Percentiles rank a stretch among this genome's conserved stretches.
These are phyloP conservation scores for Hydropotes inermis DNA, from an alignment of 2,113 vertebrate species.

Conservation along the genomic window DNA sequence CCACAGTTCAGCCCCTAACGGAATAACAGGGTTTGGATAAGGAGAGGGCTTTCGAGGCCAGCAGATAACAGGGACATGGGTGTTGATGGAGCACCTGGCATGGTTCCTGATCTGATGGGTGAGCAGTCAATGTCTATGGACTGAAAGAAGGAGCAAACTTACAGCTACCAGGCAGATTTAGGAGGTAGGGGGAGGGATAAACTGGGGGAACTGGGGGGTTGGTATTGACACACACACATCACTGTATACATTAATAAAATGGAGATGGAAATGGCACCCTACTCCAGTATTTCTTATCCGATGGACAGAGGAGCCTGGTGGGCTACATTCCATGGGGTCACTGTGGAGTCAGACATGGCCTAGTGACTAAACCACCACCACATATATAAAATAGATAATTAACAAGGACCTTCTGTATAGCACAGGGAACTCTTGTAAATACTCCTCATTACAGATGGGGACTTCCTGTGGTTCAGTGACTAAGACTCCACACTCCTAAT, in stretches of 20 bases:
- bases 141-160: neutral
- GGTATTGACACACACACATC: neutral
- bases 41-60: neutral
- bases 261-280: neutral
- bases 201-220: neutral
- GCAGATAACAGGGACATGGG: neutral
- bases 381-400: neutral
- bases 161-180: neutral
- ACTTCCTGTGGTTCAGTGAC: neutral
- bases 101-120: neutral
- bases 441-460: neutral
- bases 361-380: neutral
- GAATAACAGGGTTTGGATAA: neutral
- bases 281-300: neutral
- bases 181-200: neutral
- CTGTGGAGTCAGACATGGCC: neutral
- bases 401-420: neutral
- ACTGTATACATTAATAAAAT: neutral
- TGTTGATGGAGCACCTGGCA: neutral
- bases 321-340: neutral
- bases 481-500: neutral
- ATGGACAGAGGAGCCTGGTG: neutral
- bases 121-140: neutral
- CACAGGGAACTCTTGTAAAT: neutral
- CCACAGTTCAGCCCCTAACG: neutral